These are phyloP conservation scores for Amphiprion clarkii DNA, from an alignment of 2,797 vertebrate species.

Conservation along the genomic window DNA sequence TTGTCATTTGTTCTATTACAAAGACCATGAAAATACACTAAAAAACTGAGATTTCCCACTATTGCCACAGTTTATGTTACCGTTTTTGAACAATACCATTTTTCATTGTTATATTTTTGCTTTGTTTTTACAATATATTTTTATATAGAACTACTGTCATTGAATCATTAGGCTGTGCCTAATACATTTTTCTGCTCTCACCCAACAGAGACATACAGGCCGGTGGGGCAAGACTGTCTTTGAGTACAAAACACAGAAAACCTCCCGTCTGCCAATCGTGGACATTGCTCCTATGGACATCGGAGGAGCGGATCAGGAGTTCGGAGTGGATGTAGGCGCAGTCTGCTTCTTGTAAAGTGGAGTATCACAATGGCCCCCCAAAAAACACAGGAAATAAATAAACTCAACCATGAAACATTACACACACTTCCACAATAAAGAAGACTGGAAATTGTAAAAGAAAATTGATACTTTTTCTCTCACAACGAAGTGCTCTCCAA, in stretches of 20 bases:
- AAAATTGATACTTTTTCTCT: slow-evolving; percentile 84
- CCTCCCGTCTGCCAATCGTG: slow-evolving; percentile 96
- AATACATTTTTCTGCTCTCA: slow-evolving; percentile 43
- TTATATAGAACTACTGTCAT: background rate
- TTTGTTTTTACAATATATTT: no score
- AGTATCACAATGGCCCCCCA: slow-evolving; percentile 80
- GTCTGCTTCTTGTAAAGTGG: slow-evolving; percentile 98
- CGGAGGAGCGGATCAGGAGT: slow-evolving; percentile 97
- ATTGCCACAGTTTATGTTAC: no score
- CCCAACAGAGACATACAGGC: slow-evolving; percentile 93
- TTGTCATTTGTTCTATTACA: no score
- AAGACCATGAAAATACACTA: no score
- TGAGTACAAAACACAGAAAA: slow-evolving; percentile 99
- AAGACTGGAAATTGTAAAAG: slow-evolving; percentile 85
- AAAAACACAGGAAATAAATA: slow-evolving; percentile 83
- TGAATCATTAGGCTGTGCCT: background rate
- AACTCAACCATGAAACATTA: slow-evolving; percentile 86
- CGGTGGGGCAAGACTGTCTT: slow-evolving; percentile 98
- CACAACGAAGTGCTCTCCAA: slow-evolving; percentile 88
- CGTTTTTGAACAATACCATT: no score
- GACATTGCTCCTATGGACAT: slow-evolving; percentile 99
- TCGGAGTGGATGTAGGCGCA: slow-evolving; percentile 95
- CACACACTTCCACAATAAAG: slow-evolving; percentile 85
- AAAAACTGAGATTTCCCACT: no score
- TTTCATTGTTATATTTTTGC: no score